Evolutionary conservation across 2,113 vertebrate genomes (phyloP).

Genomic region (Microtus pennsylvanicus): DNA sequence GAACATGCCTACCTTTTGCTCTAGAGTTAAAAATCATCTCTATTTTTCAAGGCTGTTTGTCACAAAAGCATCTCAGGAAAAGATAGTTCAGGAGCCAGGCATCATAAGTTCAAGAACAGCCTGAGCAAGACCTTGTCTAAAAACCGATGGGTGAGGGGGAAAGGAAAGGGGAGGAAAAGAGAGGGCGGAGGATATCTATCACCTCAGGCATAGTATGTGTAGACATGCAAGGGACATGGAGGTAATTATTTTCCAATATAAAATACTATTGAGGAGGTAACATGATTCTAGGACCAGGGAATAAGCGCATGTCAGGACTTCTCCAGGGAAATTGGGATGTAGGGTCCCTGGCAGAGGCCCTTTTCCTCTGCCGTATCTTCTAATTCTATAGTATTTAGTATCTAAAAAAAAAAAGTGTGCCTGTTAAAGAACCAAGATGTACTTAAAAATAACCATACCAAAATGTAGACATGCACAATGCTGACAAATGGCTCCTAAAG

Average conservation of each 20-base stretch:
- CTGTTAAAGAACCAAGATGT: background rate
- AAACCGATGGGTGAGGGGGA: rapidly evolving
- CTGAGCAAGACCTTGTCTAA: background rate
- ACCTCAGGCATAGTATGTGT: background rate
- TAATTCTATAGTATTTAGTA: background rate
- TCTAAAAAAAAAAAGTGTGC: background rate
- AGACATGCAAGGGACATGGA: background rate
- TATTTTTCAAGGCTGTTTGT: background rate
- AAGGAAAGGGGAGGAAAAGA: background rate
- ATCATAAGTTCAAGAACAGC: background rate
- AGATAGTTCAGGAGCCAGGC: background rate
- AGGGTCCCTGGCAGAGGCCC: background rate
- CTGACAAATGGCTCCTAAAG: background rate
- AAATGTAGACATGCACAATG: background rate
- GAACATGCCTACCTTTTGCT: background rate
- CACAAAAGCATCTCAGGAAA: slow-evolving; percentile 5
- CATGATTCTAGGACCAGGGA: background rate
- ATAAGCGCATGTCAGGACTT: background rate
- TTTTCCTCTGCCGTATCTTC: background rate
- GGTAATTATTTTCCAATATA: background rate
- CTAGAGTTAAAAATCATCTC: background rate
- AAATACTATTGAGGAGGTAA: background rate
- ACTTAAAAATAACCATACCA: background rate
- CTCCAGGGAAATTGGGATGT: background rate
- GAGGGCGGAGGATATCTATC: background rate